Percentiles rank a stretch among this genome's conserved stretches.
Conservation (phyloP, 2,888 invertebrate genomes). For the Phaonia tiefii region DNA sequence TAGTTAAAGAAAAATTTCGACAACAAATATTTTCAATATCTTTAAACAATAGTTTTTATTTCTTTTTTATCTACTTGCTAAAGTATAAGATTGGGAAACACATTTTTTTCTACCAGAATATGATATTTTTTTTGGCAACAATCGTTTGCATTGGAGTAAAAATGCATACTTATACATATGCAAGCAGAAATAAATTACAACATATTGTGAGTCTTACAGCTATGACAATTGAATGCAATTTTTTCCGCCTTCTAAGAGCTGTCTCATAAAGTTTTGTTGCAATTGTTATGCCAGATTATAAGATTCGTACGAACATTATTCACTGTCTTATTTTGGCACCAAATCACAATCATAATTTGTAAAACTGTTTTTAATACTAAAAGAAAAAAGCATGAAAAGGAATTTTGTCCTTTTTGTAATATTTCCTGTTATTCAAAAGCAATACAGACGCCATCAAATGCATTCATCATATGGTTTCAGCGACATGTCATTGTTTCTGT, state of each 20-base stretch:
- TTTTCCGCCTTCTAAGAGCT: not conserved
- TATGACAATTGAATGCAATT: conserved; percentile 38
- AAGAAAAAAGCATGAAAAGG: no score
- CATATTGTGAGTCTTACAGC: conserved; percentile 55
- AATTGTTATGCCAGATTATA: conserved; percentile 22
- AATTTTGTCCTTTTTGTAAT: conserved; percentile 26
- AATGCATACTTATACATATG: no score
- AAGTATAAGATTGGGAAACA: no score
- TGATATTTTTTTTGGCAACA: no score
- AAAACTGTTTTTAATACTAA: conserved; percentile 13
- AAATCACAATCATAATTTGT: conserved; percentile 8
- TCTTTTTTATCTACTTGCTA: no score
- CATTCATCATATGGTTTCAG: conserved; percentile 13
- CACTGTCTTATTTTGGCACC: conserved; percentile 45
- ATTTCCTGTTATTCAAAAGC: conserved; percentile 8
- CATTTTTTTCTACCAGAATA: no score
- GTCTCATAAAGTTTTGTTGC: conserved; percentile 3
- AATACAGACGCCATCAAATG: not conserved
- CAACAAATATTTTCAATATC: no score
- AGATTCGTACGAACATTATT: conserved; percentile 24
- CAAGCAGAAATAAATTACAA: conserved; percentile 54
- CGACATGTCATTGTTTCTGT: not conserved
- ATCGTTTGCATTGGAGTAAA: no score
- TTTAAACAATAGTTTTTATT: no score
- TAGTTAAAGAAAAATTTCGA: no score